Evolutionary conservation across 2,113 vertebrate genomes (phyloP).

Genomic region (Calyptommatus sinebrachiatus): DNA sequence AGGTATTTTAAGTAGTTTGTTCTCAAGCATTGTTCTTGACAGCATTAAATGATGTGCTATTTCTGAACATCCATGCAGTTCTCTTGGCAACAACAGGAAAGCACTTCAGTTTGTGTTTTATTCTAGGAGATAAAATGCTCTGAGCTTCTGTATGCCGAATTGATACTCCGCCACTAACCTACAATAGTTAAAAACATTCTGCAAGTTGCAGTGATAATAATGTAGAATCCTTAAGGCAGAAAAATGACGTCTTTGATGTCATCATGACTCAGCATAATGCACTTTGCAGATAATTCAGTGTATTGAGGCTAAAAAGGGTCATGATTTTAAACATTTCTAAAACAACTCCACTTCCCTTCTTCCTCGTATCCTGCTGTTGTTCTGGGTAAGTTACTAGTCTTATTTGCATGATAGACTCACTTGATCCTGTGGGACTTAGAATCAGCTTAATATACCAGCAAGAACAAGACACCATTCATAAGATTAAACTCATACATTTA

Average conservation of each 20-base stretch:
- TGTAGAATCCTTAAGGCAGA: neutral
- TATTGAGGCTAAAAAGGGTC: neutral
- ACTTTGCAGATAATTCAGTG: neutral
- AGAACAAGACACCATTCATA: neutral
- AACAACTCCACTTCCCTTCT: neutral
- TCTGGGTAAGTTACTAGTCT: neutral
- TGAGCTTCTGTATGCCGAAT: no score
- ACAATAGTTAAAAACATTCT: neutral
- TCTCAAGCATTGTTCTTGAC: neutral
- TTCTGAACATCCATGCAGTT: no score
- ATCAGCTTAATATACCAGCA: neutral
- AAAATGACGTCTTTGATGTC: neutral
- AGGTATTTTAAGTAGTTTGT: neutral
- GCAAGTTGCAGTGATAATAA: neutral
- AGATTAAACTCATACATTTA: neutral
- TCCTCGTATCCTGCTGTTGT: neutral
- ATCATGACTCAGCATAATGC: neutral
- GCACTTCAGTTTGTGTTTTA: no score
- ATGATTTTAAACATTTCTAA: neutral
- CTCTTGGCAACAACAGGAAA: no score
- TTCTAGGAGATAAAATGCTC: no score
- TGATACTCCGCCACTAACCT: no score
- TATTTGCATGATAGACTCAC: neutral
- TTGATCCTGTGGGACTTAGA: neutral
- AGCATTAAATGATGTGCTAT: no score